Percentiles rank a stretch among this genome's conserved stretches.
Conservation (phyloP, 2,113 vertebrate genomes). For the Myiagra hebetior region DNA sequence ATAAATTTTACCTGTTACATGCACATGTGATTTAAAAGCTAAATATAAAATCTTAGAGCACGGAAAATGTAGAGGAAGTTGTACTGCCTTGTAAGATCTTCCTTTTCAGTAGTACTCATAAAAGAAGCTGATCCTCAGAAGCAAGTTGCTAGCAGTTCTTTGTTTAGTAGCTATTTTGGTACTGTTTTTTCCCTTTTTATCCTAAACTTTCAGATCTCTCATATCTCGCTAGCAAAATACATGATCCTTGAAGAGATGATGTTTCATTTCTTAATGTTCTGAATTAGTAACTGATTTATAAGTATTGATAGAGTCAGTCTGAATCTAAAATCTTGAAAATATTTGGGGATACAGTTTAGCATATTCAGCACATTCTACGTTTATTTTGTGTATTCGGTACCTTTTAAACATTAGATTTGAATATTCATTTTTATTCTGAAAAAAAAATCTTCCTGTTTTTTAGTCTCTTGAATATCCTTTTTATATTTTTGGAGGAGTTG, state of each 20-base stretch:
- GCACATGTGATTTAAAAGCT: background rate
- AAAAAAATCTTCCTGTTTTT: background rate
- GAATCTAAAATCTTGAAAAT: background rate
- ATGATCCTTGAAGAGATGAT: background rate
- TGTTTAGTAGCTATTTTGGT: background rate
- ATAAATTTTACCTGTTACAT: background rate
- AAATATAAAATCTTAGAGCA: background rate
- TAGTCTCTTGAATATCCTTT: background rate
- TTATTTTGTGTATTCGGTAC: background rate
- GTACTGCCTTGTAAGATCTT: background rate
- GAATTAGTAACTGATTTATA: background rate
- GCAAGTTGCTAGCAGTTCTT: background rate
- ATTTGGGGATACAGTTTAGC: background rate
- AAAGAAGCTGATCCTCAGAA: background rate
- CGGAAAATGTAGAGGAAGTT: background rate
- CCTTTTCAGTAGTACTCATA: background rate
- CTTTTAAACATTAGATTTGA: background rate
- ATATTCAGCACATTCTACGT: background rate
- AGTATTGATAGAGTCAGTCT: background rate
- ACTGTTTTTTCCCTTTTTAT: background rate
- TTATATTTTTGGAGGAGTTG: background rate
- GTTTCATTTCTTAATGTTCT: background rate
- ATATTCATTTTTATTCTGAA: background rate
- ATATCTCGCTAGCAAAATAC: background rate
- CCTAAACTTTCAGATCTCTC: background rate